Base-by-base conservation (phyloP, 2,888 invertebrate genomes). In the Pocota personata region DNA sequence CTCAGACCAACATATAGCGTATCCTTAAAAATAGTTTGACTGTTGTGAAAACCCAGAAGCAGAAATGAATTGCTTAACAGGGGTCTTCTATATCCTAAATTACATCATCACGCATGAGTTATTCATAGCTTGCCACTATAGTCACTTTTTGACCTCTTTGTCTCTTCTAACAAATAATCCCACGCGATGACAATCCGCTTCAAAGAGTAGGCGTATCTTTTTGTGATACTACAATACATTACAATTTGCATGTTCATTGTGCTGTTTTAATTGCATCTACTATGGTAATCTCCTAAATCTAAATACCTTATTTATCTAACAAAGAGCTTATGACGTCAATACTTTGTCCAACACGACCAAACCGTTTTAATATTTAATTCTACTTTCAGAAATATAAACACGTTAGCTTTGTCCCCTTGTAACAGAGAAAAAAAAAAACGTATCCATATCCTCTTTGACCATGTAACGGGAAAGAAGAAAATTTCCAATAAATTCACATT, bases 401-500 rank as follows among this genome's bases (percentile, higher is more conserved):
- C 24, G 55, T 30, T 55, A 30, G 30, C 30, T 55, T 55, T 16
- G 0, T 16, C n/a, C 27, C 12, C 14, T 3, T 30, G 10, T 4
- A 14, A 1, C 48, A 48, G 7, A 10, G n/a, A 3, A n/a, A n/a
- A n/a, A 12, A 12, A 19, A 21, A 21, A 21, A 21, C 19, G 12
- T 21, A 48, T 19, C 48, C 10, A 48, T 21, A 12, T 48, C 48
- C 48, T 48, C 12, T 46, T 21, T 21, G 48, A 21, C 48, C 10
- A 12, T 48, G 48, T 48, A 48, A 48, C 10, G 12, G 48, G 10
- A 32, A 32, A 4, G 71, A 24, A 46, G 8, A 32, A 16, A 66
- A 32, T 30, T 16, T 37, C 12, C n/a, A 46, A 52, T 52, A 76
- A 67, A 67, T 76, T 52, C 43, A 12, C 16, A 57, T 55, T 82